These are phyloP conservation scores for Pterophyllum scalare DNA, from an alignment of 2,113 vertebrate species.

Conservation along the genomic window DNA sequence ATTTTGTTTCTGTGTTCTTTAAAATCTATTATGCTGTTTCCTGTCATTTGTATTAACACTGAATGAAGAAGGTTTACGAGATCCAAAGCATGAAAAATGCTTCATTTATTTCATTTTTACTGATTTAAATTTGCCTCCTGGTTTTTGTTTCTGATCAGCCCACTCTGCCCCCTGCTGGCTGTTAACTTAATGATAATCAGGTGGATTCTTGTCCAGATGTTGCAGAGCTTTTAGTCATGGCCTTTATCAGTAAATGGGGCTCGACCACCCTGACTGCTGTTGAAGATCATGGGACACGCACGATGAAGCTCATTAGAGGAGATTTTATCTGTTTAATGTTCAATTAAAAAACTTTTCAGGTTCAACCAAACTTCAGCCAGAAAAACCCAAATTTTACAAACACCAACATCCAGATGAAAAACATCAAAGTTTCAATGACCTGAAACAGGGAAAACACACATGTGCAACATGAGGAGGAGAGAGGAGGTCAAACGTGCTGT, in stretches of 20 bases:
- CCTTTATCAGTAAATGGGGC: no score
- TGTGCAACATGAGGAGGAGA: background rate
- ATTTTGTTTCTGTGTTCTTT: background rate
- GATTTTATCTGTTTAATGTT: background rate
- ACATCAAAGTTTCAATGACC: background rate
- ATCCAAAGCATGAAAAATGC: fast-evolving
- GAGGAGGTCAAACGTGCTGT: background rate
- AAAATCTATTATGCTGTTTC: background rate
- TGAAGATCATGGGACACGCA: no score
- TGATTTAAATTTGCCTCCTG: background rate
- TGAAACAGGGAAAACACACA: background rate
- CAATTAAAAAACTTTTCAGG: background rate
- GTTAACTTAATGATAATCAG: background rate
- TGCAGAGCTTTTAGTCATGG: no score
- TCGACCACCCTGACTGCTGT: background rate
- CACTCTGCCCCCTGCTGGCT: background rate
- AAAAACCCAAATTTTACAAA: background rate
- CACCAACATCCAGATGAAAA: background rate
- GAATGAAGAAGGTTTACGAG: background rate
- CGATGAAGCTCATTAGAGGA: no score
- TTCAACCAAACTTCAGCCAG: background rate
- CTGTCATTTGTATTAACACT: no score
- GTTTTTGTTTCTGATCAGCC: no score
- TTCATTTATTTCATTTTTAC: background rate
- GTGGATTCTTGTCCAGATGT: background rate